These are phyloP conservation scores for Listronotus bonariensis DNA, from an alignment of 1,140 invertebrate species.

Conservation along the genomic window DNA sequence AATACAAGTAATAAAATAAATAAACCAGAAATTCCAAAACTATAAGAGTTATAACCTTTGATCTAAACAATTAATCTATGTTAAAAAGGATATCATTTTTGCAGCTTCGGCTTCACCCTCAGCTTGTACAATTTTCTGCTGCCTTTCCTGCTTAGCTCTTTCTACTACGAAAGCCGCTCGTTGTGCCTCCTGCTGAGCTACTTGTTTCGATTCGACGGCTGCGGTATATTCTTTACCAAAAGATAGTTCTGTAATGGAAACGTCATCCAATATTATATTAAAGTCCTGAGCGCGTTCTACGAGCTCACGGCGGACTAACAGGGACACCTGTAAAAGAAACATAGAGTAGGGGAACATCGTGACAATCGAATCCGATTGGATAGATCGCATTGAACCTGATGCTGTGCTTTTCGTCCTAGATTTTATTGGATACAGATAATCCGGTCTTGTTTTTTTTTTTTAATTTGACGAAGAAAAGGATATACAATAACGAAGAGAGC, in stretches of 20 bases:
- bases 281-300: slow-evolving; percentile 97
- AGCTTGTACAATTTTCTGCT: slow-evolving; percentile 99
- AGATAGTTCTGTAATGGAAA: slow-evolving; percentile 98
- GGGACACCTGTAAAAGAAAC: slow-evolving; percentile 65
- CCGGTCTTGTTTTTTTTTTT: too few species aligned
- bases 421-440: too few species aligned
- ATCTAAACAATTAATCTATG: slow-evolving; percentile 25
- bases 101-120: slow-evolving; percentile 99
- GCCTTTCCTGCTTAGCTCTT: slow-evolving; percentile 94
- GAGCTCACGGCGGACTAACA: slow-evolving; percentile 91
- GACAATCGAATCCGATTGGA: too few species aligned
- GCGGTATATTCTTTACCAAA: slow-evolving; percentile 99
- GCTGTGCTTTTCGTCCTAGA: too few species aligned
- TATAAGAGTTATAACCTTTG: too few species aligned
- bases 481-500: too few species aligned
- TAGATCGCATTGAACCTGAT: too few species aligned
- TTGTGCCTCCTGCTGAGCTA: slow-evolving; percentile 99
- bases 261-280: slow-evolving; percentile 98
- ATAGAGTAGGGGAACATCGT: too few species aligned
- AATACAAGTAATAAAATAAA: too few species aligned
- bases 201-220: slow-evolving; percentile 99
- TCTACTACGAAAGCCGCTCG: slow-evolving; percentile 98
- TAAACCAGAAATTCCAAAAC: too few species aligned
- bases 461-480: too few species aligned
- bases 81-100: slow-evolving; percentile 88